A percentile compares a stretch with the other conserved stretches of the same genome.
These are phyloP conservation scores for Heliconius cydno DNA, from an alignment of 2,888 invertebrate genomes.

Conservation along the genomic window DNA sequence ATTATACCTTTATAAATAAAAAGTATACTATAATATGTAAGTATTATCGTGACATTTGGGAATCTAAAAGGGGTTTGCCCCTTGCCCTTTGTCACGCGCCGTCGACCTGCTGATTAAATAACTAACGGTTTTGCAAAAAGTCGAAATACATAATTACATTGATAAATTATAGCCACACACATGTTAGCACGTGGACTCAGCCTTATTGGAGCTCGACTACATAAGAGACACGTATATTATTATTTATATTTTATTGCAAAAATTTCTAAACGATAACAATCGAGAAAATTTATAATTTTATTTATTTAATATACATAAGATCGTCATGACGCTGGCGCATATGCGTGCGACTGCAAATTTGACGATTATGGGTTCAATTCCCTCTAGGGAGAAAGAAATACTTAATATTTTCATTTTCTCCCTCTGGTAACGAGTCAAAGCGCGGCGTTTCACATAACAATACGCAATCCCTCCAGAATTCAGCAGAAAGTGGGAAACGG, in stretches of 20 bases:
- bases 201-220: neutral
- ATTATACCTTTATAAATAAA: neutral
- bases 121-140: conserved; percentile 5
- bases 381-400: neutral
- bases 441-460: neutral
- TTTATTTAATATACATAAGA: neutral
- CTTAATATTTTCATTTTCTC: neutral
- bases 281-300: neutral
- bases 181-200: neutral
- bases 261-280: neutral
- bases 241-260: neutral
- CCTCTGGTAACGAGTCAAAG: neutral
- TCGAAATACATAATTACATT: neutral
- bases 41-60: conserved; percentile 28
- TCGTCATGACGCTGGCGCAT: neutral
- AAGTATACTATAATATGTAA: neutral
- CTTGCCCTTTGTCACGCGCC: conserved; percentile 38
- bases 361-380: neutral
- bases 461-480: neutral
- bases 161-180: neutral
- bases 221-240: neutral
- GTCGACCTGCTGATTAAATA: conserved; percentile 26
- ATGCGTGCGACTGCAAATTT: neutral
- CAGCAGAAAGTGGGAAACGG: neutral
- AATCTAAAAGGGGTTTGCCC: conserved; percentile 28